These are phyloP conservation scores for Drosophila aldrichi DNA, from an alignment of 2,888 invertebrate genomes.

Conservation along the genomic window DNA sequence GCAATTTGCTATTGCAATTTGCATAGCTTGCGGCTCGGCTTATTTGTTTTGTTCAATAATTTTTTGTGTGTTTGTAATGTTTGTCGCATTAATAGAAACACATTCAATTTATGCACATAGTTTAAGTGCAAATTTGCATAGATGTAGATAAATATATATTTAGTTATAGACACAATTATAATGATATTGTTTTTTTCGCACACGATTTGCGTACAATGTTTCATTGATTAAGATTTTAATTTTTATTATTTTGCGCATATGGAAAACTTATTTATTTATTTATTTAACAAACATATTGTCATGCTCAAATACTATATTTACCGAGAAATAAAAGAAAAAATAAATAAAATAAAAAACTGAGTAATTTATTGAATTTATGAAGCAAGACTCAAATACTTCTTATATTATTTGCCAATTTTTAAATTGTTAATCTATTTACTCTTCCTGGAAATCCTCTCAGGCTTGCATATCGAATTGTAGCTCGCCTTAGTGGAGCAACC, in stretches of 20 bases:
- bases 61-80: slow-evolving; percentile 36
- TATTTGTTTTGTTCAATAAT: slow-evolving; percentile 43
- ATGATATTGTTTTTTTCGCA: slow-evolving; percentile 41
- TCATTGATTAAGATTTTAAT: slow-evolving; percentile 22
- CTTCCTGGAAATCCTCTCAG: neutral
- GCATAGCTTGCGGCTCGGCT: slow-evolving; percentile 53
- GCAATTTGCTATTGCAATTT: slow-evolving; percentile 44
- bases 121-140: slow-evolving; percentile 45
- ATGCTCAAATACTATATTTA: slow-evolving; percentile 48
- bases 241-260: slow-evolving; percentile 34
- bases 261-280: slow-evolving; percentile 72
- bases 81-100: slow-evolving; percentile 41
- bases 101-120: slow-evolving; percentile 34
- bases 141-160: slow-evolving; percentile 20
- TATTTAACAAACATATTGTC: slow-evolving; percentile 78
- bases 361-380: neutral
- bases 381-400: neutral
- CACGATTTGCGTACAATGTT: slow-evolving; percentile 42
- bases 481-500: neutral
- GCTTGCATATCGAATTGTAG: neutral
- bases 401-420: neutral
- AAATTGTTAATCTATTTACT: slow-evolving; percentile 3
- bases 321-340: slow-evolving; percentile 51
- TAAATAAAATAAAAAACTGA: neutral
- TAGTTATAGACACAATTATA: slow-evolving; percentile 28